These are phyloP conservation scores for Oenanthe melanoleuca DNA, from an alignment of 2,113 vertebrate genomes.

Conservation along the genomic window DNA sequence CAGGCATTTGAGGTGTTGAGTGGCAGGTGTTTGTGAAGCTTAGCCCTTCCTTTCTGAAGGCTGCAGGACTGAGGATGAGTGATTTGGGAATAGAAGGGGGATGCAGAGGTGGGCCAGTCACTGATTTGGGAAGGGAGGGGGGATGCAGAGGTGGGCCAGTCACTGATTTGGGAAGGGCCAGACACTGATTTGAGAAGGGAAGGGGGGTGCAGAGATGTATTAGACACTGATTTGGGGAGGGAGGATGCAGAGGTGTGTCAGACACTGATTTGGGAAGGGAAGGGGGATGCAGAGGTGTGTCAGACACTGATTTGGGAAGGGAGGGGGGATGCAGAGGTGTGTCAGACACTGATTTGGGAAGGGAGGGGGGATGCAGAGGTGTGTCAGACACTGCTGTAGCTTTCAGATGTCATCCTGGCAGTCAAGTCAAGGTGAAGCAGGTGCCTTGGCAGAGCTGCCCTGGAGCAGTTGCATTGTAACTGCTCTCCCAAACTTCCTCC, in stretches of 20 bases:
- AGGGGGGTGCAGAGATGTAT: background rate
- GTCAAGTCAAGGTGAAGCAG: background rate
- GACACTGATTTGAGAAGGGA: background rate
- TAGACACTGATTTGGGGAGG: no score
- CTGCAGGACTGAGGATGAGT: background rate
- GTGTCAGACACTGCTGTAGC: background rate
- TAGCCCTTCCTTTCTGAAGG: background rate
- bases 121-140: background rate
- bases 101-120: background rate
- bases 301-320: background rate
- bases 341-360: background rate
- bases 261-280: background rate
- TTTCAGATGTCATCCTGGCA: background rate
- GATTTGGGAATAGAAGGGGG: background rate
- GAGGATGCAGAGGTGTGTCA: background rate
- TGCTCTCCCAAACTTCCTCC: background rate
- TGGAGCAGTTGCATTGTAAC: rapidly evolving
- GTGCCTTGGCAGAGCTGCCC: background rate
- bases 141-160: background rate
- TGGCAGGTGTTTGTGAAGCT: background rate
- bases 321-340: background rate
- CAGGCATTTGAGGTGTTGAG: background rate
- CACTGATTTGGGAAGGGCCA: background rate
- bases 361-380: background rate
- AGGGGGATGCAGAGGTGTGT: background rate